phyloP scores from a whole-genome alignment of 2,888 invertebrate genomes.

The Polymixis lichenea region DNA sequence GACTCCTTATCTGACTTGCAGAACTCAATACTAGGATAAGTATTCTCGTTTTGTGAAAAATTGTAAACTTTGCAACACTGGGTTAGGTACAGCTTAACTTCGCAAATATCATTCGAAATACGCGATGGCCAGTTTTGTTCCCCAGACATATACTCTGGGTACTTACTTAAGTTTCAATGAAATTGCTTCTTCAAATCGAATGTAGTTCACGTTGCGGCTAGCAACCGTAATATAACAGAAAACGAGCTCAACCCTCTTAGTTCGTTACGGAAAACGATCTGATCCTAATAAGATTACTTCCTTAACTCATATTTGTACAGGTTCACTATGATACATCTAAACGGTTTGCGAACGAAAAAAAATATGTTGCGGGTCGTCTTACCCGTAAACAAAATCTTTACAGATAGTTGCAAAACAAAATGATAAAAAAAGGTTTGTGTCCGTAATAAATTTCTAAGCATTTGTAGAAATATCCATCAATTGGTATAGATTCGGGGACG shows the following conservation, averaged over 20 bases:
- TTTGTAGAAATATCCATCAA: constrained; percentile 72
- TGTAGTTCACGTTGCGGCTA: constrained; percentile 12
- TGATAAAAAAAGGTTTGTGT: constrained; percentile 69
- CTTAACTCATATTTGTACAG: constrained; percentile 57
- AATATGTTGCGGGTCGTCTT: constrained; percentile 46
- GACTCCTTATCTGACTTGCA: too few species aligned
- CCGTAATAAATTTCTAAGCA: constrained; percentile 75
- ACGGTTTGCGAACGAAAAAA: constrained; percentile 40
- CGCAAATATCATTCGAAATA: not conserved
- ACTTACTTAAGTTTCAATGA: constrained; percentile 18
- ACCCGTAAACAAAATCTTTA: constrained; percentile 59
- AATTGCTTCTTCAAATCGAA: constrained; percentile 31
- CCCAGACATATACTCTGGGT: not conserved
- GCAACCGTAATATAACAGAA: constrained; percentile 36
- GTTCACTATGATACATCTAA: constrained; percentile 40
- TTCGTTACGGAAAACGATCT: constrained; percentile 53
- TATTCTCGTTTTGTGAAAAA: not conserved
- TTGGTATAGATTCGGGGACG: constrained; percentile 58
- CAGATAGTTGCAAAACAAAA: constrained; percentile 67
- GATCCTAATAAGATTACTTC: constrained; percentile 61
- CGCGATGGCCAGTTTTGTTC: not conserved
- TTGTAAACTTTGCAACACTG: not conserved
- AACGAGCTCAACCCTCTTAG: constrained; percentile 43
- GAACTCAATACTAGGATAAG: not conserved
- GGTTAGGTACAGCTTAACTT: not conserved